Conservation (phyloP, 2,797 vertebrate genomes). For the Gymnodraco acuticeps region DNA sequence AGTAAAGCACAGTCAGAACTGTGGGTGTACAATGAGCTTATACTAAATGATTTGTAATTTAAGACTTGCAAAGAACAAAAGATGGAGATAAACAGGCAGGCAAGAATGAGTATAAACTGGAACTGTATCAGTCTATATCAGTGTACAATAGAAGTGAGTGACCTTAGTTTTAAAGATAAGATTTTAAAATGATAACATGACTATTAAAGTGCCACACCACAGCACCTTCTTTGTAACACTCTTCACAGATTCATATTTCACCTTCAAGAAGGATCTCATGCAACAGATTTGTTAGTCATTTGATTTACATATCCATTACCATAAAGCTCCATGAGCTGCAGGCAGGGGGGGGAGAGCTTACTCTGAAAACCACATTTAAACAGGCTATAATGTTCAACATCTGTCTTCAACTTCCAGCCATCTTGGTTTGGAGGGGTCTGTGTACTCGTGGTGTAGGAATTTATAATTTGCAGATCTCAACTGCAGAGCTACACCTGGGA, state of each 20-base stretch:
- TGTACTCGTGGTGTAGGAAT: neutral
- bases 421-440: neutral
- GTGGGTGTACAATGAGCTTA: neutral
- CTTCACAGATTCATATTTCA: neutral
- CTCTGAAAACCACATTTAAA: neutral
- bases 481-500: neutral
- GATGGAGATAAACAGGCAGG: neutral
- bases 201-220: neutral
- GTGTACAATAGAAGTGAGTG: conserved; percentile 25
- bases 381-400: conserved; percentile 11
- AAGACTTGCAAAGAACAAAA: neutral
- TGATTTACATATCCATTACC: neutral
- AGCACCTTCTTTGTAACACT: neutral
- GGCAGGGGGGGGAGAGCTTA: neutral
- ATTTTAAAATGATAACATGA: conserved; percentile 5
- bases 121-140: neutral
- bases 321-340: neutral
- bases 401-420: conserved; percentile 6
- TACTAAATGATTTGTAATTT: conserved; percentile 8
- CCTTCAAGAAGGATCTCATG: neutral
- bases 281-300: neutral
- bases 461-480: neutral
- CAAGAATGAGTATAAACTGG: neutral
- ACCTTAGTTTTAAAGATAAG: conserved; percentile 40
- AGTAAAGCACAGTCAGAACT: neutral